Base-by-base conservation (phyloP, 1,140 invertebrate species). In the Gonioctena quinquepunctata region DNA sequence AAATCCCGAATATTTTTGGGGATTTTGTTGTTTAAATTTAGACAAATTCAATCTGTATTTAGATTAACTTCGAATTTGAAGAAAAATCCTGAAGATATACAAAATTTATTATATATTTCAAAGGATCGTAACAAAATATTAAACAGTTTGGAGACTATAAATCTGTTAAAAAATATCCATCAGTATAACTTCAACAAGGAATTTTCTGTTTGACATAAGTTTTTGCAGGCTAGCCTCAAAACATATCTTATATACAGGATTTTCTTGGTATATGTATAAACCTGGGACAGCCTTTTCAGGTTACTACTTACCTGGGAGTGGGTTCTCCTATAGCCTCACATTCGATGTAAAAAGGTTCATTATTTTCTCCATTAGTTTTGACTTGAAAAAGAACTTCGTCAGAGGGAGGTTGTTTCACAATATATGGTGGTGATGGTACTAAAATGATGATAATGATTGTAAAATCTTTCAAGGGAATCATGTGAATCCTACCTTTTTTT, bases 281-380 rank as follows among this genome's bases (percentile, higher is more conserved):
- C 11, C n/a, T n/a, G n/a, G n/a, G n/a, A n/a, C n/a, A n/a, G 16
- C n/a, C 8, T 13, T 42, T n/a, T 42, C 33, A 42, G 16, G 2
- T 42, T 3, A 42, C n/a, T 33, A 68, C 89, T 87, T 89, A 95
- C 93, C 89, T 92, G 50, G 94, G 94, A 64, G 90, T 90, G 16
- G 95, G 96, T 85, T 96, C 93, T 76, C 94, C 95, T 83, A 94
- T 93, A 13, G 96, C 95, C 85, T 97, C 95, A 80, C 96, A 97
- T 84, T 97, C 95, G 73, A 97, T 95, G 70, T 95, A 90, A 85
- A 97, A 96, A 52, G 95, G 95, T 84, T 95, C 96, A 82, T 96
- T 93, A 83, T 93, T 94, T 86, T 96, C 94, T 48, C 86, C 85
- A 73, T 88, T 88, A 79, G 91, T 88, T 49, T 91, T 91, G 64